These are phyloP conservation scores for Diadumene lineata DNA, from an alignment of 92 coral and sea anemone genomes.

Conservation along the genomic window DNA sequence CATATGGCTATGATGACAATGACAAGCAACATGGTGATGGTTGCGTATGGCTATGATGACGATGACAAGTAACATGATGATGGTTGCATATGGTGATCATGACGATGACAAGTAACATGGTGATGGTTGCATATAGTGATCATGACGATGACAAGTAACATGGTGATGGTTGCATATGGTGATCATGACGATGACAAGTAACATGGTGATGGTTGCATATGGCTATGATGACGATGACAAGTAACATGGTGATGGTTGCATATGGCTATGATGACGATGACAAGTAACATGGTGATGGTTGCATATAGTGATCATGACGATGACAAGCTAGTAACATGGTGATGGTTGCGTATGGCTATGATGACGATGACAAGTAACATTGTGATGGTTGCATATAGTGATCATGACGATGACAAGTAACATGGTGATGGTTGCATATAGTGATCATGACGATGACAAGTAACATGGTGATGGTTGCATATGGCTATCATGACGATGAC, in stretches of 20 bases:
- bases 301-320: background rate
- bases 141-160: background rate
- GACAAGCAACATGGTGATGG: background rate
- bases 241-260: background rate
- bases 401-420: background rate
- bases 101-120: background rate
- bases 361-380: background rate
- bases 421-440: background rate
- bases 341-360: background rate
- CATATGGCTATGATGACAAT: background rate
- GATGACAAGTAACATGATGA: background rate
- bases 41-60: background rate
- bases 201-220: background rate
- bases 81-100: background rate
- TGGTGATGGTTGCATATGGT: background rate
- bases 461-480: background rate
- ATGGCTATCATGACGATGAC: background rate
- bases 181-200: background rate
- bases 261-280: background rate
- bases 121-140: background rate
- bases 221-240: background rate
- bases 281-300: too few species aligned
- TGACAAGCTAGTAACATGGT: background rate
- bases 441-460: background rate
- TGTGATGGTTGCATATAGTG: background rate